Evolutionary conservation across 2,888 invertebrate species (phyloP).

Genomic region (Xylocampa areola): DNA sequence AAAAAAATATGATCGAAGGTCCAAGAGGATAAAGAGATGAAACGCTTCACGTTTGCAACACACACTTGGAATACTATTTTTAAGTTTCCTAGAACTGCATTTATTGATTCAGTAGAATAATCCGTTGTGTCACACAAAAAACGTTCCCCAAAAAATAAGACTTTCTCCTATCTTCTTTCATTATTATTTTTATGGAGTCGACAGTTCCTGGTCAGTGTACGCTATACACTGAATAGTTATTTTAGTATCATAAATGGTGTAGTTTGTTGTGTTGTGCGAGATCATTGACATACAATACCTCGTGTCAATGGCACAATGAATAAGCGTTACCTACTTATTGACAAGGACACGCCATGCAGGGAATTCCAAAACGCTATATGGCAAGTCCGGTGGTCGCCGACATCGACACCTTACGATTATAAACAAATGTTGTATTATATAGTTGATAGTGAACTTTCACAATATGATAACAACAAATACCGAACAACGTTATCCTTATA

Average conservation of each 20-base stretch:
- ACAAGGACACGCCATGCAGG: constrained; percentile 58
- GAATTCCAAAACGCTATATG: constrained; percentile 50
- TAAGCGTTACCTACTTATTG: constrained; percentile 60
- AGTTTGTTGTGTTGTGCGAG: constrained; percentile 34
- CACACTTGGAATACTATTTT: too few species aligned
- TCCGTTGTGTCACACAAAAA: too few species aligned
- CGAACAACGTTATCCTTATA: constrained; percentile 34
- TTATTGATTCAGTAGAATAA: too few species aligned
- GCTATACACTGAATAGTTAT: too few species aligned
- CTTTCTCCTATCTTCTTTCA: too few species aligned
- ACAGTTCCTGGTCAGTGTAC: too few species aligned
- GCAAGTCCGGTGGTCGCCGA: constrained; percentile 11
- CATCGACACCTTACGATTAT: constrained; percentile 8
- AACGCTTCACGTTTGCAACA: too few species aligned
- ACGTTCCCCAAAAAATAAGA: too few species aligned
- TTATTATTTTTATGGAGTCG: too few species aligned
- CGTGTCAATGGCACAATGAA: constrained; percentile 64
- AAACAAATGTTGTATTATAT: constrained; percentile 7
- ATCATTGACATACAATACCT: constrained; percentile 62
- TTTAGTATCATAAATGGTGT: constrained; percentile 15
- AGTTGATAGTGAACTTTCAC: constrained; percentile 43
- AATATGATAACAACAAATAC: constrained; percentile 26
- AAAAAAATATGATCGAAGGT: too few species aligned
- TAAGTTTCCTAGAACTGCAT: too few species aligned
- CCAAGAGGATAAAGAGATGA: too few species aligned